A percentile compares a stretch with the other conserved stretches of the same genome.
phyloP scores from a whole-genome alignment of 1,140 invertebrate genomes.

The Drosophila yakuba region DNA sequence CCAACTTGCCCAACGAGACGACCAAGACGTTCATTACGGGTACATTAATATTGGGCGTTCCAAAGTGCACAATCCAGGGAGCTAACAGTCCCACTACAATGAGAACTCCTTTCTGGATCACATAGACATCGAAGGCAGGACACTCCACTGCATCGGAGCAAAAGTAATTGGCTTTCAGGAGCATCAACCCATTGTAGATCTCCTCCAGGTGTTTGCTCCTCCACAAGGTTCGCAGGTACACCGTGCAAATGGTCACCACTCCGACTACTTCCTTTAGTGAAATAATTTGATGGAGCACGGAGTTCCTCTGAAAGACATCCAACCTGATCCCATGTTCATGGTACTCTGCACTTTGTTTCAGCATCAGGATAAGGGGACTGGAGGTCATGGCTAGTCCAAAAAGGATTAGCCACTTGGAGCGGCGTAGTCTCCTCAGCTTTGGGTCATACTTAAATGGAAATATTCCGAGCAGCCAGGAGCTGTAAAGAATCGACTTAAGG shows the following conservation, averaged over 20 bases:
- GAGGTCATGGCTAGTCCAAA: conserved; percentile 38
- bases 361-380: conserved; percentile 9
- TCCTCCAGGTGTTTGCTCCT: conserved; percentile 2
- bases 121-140: conserved; percentile 1
- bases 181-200: conserved; percentile 26
- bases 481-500: conserved; percentile 13
- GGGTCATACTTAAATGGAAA: conserved; percentile 48
- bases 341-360: background rate
- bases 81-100: no score
- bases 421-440: conserved; percentile 12
- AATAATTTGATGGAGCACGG: conserved; percentile 17
- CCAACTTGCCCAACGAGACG: background rate
- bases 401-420: conserved; percentile 35
- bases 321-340: background rate
- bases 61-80: conserved; percentile 7
- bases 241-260: conserved; percentile 1
- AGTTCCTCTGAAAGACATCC: conserved; percentile 22
- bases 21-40: background rate
- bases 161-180: conserved; percentile 7
- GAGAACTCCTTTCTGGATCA: background rate
- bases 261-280: conserved; percentile 3
- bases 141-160: background rate
- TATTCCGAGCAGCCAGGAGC: conserved; percentile 49
- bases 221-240: conserved; percentile 19
- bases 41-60: conserved; percentile 2